These are phyloP conservation scores for Rousettus leschenaultii DNA, from an alignment of 2,113 vertebrate genomes.

Conservation along the genomic window DNA sequence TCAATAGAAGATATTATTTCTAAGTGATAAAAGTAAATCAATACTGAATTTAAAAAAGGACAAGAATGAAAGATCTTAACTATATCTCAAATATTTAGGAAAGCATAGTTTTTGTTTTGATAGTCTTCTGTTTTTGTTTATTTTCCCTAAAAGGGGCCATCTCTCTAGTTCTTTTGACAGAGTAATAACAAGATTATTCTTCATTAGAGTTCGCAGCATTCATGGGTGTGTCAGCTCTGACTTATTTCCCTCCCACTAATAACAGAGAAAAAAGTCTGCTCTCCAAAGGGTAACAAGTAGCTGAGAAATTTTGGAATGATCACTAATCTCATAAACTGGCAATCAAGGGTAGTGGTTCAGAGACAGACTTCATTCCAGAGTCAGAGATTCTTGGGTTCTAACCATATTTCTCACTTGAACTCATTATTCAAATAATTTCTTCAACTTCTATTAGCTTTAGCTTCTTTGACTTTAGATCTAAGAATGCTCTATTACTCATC, in stretches of 20 bases:
- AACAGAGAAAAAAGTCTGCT: background rate
- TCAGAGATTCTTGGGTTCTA: background rate
- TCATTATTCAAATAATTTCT: background rate
- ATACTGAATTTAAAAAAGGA: background rate
- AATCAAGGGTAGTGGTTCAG: background rate
- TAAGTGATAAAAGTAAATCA: conserved; percentile 43
- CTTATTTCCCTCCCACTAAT: background rate
- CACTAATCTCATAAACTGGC: background rate
- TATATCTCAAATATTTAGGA: background rate
- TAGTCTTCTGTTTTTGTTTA: background rate
- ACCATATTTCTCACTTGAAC: background rate
- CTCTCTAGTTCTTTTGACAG: background rate
- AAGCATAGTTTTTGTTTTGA: background rate
- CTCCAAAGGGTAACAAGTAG: conserved; percentile 5
- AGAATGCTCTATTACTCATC: background rate
- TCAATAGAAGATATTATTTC: conserved; percentile 5
- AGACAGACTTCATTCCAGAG: background rate
- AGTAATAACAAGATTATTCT: background rate
- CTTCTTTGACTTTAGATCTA: background rate
- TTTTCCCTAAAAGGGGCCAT: background rate
- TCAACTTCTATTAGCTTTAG: background rate
- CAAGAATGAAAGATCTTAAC: background rate
- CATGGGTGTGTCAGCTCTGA: background rate
- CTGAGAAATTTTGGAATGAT: background rate
- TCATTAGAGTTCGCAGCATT: background rate